Evolutionary conservation across 2,888 invertebrate genomes (phyloP), one percentile per base, ranked within the genome.

Genomic region (Microctonus aethiopoides): DNA sequence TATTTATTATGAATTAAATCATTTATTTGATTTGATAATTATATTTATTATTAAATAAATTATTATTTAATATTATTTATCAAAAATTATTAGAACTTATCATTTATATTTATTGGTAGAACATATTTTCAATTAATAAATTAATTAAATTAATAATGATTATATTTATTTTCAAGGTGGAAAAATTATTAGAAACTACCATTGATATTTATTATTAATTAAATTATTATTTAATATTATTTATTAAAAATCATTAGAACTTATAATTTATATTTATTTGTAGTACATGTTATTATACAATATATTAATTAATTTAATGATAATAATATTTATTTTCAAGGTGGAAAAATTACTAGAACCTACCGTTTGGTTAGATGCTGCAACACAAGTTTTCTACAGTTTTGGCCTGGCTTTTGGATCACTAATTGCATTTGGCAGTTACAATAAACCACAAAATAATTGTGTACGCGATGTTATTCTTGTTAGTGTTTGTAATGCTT

Each of bases 301-400:
- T n/a, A n/a, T n/a, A 7, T 41, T 41, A 4, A 41, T 41, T 3
- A n/a, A n/a, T 39, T 39, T 13, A 39, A n/a, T 39, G 3, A 39
- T n/a, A 2, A 39, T 3, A 16, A 46, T 16, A 6, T 16, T 16
- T 46, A 7, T 46, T 6, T 65, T 51, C 36, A 26, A 95, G 95
- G 89, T 95, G 82, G 93, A 94, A 76, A 96, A 94, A 83, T 89
- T 98, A 20, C 88, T 92, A 59, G 92, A 95, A 79, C 96, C 97
- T 0, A 94, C 92, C 5, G 97, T 97, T 0, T 98, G 98, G 98
- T 88, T 98, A 80, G 97, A 97, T 84, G 97, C 98, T 2, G 97
- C 98, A 0, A 97, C 97, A 0, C 98, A 98, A 89, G 97, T 98
- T 2, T 98, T 98, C 89, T 98, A 97, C 87, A 97, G 97, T 0